phyloP scores from a whole-genome alignment of 2,888 invertebrate species.

The Himalopsyche tibetana region DNA sequence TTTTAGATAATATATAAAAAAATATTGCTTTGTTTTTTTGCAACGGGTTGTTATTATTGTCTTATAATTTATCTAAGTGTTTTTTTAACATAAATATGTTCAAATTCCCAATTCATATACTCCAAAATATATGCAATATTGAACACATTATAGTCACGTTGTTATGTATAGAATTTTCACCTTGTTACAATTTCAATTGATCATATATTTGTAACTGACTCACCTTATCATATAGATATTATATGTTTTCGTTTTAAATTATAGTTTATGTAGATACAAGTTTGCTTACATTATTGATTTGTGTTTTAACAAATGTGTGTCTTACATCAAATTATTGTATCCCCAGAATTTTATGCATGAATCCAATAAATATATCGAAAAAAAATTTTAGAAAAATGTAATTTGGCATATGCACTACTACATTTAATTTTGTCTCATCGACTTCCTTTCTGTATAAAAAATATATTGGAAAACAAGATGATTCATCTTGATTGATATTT shows the following conservation, averaged over 20 bases:
- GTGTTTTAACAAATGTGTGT: constrained; percentile 66
- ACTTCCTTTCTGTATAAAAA: constrained; percentile 54
- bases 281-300: constrained; percentile 63
- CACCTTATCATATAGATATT: constrained; percentile 58
- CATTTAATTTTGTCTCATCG: constrained; percentile 52
- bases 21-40: constrained; percentile 45
- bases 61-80: constrained; percentile 45
- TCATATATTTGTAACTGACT: constrained; percentile 60
- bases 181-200: constrained; percentile 59
- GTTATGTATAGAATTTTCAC: constrained; percentile 66
- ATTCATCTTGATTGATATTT: constrained; percentile 68
- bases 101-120: constrained; percentile 54
- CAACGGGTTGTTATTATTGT: constrained; percentile 52
- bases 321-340: constrained; percentile 52
- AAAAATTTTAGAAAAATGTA: constrained; percentile 24
- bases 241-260: constrained; percentile 64
- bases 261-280: constrained; percentile 65
- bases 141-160: constrained; percentile 63
- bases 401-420: constrained; percentile 50
- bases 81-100: constrained; percentile 37
- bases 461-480: constrained; percentile 56
- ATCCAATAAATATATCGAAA: constrained; percentile 43
- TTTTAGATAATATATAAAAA: constrained; percentile 3
- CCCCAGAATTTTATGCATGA: constrained; percentile 44
- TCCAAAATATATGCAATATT: constrained; percentile 55